These are phyloP conservation scores for Archegozetes longisetosus DNA, from an alignment of 1,140 invertebrate species.

Conservation along the genomic window DNA sequence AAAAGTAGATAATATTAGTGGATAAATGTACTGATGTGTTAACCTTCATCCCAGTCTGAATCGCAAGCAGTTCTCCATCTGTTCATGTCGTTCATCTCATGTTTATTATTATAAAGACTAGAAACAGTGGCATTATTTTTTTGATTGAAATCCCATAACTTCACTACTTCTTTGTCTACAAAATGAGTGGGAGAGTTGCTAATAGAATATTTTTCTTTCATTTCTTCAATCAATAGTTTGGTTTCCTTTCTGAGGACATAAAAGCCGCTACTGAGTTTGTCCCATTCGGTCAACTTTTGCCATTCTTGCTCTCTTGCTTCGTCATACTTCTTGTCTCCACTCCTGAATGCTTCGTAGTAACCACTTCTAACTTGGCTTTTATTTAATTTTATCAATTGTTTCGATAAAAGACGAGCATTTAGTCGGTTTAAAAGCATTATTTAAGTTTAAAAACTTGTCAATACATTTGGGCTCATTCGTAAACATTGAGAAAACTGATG, in stretches of 20 bases:
- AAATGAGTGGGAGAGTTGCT: background rate
- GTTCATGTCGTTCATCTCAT: constrained; percentile 9
- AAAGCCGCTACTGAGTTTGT: background rate
- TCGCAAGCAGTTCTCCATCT: constrained; percentile 12
- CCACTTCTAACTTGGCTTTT: too few relatives aligned
- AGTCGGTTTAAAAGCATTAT: too few relatives aligned
- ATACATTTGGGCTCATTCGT: too few relatives aligned
- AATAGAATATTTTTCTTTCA: background rate
- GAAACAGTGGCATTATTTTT: constrained; percentile 4
- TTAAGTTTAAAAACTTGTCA: too few relatives aligned
- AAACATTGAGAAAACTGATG: too few relatives aligned
- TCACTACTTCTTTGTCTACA: constrained; percentile 6
- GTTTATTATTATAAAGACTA: background rate
- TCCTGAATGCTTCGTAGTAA: background rate
- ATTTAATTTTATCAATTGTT: too few relatives aligned
- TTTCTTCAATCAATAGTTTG: background rate
- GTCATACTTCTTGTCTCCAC: background rate
- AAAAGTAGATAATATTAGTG: background rate
- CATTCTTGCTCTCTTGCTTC: background rate
- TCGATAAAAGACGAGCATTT: too few relatives aligned
- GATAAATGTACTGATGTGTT: background rate
- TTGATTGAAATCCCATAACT: constrained; percentile 14
- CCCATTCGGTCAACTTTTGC: background rate
- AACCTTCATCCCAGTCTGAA: constrained; percentile 9
- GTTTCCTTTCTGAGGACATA: background rate